Evolutionary conservation across 92 coral and sea anemone species (phyloP).

Genomic region (Parazoanthus swiftii): DNA sequence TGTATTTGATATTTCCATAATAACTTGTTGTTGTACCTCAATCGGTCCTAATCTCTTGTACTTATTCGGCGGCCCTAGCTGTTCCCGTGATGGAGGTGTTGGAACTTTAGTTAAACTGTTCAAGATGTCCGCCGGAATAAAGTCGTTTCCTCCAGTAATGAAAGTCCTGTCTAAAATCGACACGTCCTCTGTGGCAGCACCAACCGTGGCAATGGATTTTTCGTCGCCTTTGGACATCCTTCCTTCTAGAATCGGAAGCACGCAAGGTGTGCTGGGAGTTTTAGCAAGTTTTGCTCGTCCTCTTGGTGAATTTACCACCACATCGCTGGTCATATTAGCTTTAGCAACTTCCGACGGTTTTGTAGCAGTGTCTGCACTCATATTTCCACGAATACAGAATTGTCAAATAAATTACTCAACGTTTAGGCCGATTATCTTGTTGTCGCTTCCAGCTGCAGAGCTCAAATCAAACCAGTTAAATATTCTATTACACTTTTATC

Average conservation of each 20-base stretch:
- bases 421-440: too few species aligned
- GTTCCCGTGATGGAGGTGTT: constrained; percentile 87
- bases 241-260: constrained; percentile 86
- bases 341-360: constrained; percentile 60
- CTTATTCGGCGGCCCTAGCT: constrained; percentile 86
- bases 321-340: constrained; percentile 38
- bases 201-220: constrained; percentile 51
- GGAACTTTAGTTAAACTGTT: constrained; percentile 91
- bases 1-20: neutral
- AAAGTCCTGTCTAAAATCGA: constrained; percentile 66
- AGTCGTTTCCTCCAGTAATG: constrained; percentile 74
- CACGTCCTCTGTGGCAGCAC: constrained; percentile 39
- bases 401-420: neutral
- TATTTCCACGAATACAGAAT: constrained; percentile 18
- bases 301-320: constrained; percentile 53
- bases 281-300: constrained; percentile 64
- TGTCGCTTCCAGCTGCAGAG: neutral
- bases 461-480: too few species aligned
- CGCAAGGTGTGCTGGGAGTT: constrained; percentile 79
- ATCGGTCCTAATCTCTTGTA: constrained; percentile 74
- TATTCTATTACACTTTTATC: neutral
- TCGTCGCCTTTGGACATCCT: constrained; percentile 48
- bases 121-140: constrained; percentile 92
- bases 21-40: constrained; percentile 40
- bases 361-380: constrained; percentile 76